Evolutionary conservation across 2,113 vertebrate species (phyloP), one percentile per base, ranked within the genome.

Genomic region (Leucoraja erinaceus): DNA sequence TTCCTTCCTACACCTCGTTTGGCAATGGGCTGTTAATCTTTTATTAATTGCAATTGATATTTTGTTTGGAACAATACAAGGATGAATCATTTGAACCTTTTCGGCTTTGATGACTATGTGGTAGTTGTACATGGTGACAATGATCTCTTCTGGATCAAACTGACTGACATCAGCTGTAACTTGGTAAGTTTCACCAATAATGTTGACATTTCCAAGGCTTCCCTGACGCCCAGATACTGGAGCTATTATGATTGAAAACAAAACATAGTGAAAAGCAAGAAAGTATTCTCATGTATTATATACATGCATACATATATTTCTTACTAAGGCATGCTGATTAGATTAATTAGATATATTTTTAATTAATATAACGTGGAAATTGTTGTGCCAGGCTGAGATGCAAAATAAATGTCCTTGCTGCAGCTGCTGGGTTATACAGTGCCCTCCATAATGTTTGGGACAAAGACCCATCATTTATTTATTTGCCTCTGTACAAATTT

Each of bases 141-240:
- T 96, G 0, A 98, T 93, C 12, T 98, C 97, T 0, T 97, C 96
- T 0, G 97, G 97, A 76, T 97, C 96, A 9, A 98, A 98, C 94
- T 97, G 97, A 94, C 97, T 96, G 95, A 98, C 96, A 0, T 98
- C 96, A 1, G 95, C 96, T 38, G 97, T 96, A 92, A 97, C 94
- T 93, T 94, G 96, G 95, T 98, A 98, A 47, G 93, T 94, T 94
- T 97, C 96, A 16, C 96, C 96, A 25, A 95, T 93, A 94, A 94
- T 93, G 54, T 22, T 78, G 95, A 96, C 31, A 78, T 94, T 33
- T 95, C 96, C 95, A 94, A 95, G 93, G 16, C 96, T 95, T 94
- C 94, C 95, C 92, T 95, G 95, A 74, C 93, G 94, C 63, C 94
- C n/a, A 0, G 95, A 0, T 0, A 95, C 94, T 0, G 96, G 93